phyloP scores from a whole-genome alignment of 2,113 vertebrate genomes.

The Cyprinodon brontotheroides region DNA sequence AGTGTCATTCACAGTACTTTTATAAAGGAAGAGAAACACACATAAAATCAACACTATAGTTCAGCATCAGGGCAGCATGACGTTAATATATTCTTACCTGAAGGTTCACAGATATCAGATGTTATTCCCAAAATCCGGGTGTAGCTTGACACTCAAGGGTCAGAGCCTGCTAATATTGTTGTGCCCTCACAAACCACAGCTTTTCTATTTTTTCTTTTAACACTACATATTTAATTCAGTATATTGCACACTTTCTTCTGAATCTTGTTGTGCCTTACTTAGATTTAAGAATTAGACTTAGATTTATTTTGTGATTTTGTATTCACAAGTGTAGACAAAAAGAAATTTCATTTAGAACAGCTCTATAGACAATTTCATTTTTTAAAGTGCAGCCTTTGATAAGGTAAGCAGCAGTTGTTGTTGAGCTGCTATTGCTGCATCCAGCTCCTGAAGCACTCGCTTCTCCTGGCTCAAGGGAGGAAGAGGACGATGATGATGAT shows the following conservation, averaged over 20 bases:
- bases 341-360: too few species aligned
- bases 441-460: too few species aligned
- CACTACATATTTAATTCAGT: neutral
- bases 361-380: too few species aligned
- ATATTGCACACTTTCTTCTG: neutral
- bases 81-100: neutral
- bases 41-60: neutral
- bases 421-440: too few species aligned
- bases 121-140: neutral
- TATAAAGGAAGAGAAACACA: neutral
- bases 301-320: too few species aligned
- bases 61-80: neutral
- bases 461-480: too few species aligned
- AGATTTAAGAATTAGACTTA: neutral
- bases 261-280: neutral
- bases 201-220: neutral
- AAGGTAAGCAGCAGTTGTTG: too few species aligned
- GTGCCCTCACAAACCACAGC: neutral
- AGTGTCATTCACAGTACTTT: neutral
- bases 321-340: too few species aligned
- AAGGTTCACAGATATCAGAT: neutral
- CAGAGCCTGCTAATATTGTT: neutral
- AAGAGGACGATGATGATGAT: too few species aligned
- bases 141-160: neutral
- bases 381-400: too few species aligned